Conservation (phyloP, 2,888 invertebrate genomes). For the Cosmia trapezina region DNA sequence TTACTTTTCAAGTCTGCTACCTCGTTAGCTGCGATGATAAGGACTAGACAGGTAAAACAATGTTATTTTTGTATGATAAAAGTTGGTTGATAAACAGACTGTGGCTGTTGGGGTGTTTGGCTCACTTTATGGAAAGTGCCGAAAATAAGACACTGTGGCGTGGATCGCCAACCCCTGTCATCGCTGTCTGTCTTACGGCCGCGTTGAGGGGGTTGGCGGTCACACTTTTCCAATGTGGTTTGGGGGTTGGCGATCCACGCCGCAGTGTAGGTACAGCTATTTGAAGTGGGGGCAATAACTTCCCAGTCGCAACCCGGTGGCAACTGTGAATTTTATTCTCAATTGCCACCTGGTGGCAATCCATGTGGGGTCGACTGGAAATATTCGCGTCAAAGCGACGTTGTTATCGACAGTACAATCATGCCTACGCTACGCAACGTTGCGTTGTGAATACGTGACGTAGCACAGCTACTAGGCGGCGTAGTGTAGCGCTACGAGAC, state of each 20-base stretch:
- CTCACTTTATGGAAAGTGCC: neutral
- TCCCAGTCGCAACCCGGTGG: no score
- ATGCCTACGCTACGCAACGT: neutral
- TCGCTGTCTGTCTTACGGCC: no score
- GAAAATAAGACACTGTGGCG: neutral
- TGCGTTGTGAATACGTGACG: neutral
- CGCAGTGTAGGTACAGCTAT: no score
- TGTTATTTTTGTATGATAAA: neutral
- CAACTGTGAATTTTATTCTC: no score
- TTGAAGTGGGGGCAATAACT: no score
- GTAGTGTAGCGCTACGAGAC: neutral
- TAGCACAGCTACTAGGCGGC: neutral
- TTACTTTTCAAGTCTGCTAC: slow-evolving; percentile 93
- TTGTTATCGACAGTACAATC: neutral
- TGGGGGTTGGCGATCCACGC: no score
- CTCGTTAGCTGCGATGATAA: slow-evolving; percentile 92
- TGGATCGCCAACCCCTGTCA: no score
- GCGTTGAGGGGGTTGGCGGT: no score
- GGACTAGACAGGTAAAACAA: slow-evolving; percentile 92
- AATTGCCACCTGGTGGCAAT: no score
- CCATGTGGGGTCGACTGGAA: no score
- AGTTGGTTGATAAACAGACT: neutral
- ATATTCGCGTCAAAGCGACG: neutral
- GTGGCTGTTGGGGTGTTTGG: neutral
- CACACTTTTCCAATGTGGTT: no score